Percentiles rank a stretch among this genome's conserved stretches.
Evolutionary conservation across 1,140 invertebrate species (phyloP).

Genomic region (Cydia amplana): DNA sequence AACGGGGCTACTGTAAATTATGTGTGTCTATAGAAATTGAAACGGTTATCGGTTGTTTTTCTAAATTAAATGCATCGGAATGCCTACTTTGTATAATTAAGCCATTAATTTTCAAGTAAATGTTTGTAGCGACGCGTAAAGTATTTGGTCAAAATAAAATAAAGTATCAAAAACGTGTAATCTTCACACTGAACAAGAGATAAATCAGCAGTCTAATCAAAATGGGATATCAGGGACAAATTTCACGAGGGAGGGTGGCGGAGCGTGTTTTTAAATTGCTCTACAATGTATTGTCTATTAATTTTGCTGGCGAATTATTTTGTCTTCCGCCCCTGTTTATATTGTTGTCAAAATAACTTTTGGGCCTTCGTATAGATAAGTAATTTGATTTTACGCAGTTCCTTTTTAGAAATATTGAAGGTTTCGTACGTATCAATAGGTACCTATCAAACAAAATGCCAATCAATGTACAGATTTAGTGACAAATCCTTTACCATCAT

Average conservation of each 20-base stretch:
- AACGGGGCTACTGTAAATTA: constrained; percentile 32
- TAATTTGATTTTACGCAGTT: neutral
- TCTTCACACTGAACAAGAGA: constrained; percentile 64
- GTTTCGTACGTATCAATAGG: no score
- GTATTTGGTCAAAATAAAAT: constrained; percentile 39
- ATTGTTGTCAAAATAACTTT: constrained; percentile 17
- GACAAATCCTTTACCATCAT: no score
- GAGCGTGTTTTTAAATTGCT: constrained; percentile 75
- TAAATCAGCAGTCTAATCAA: constrained; percentile 78
- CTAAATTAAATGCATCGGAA: constrained; percentile 33
- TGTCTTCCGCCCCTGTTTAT: constrained; percentile 22
- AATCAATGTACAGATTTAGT: no score
- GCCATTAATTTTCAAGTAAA: constrained; percentile 34
- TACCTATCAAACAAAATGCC: no score
- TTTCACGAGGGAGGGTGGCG: constrained; percentile 67
- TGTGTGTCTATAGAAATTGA: constrained; percentile 8
- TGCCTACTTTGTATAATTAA: constrained; percentile 40
- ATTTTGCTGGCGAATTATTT: constrained; percentile 46
- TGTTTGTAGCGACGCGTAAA: constrained; percentile 34
- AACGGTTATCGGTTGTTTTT: constrained; percentile 16
- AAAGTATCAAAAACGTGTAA: constrained; percentile 56
- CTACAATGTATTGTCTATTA: constrained; percentile 73
- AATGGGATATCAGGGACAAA: constrained; percentile 76
- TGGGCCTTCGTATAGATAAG: neutral
- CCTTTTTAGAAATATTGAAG: no score